A percentile compares a stretch with the other conserved stretches of the same genome.
Evolutionary conservation across 2,113 vertebrate genomes (phyloP).

Genomic region (Phalacrocorax pelagicus): DNA sequence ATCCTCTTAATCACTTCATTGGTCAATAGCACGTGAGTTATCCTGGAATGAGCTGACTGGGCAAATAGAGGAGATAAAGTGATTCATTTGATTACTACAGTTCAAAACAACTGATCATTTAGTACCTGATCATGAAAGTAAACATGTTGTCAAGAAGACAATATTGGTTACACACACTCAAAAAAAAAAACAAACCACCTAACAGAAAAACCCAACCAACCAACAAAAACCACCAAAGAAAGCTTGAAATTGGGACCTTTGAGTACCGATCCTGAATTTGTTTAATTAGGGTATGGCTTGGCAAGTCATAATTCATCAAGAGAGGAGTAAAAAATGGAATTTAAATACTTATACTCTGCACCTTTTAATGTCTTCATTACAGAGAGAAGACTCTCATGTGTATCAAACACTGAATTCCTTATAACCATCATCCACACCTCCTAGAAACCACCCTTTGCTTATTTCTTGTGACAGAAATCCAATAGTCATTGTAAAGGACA

Average conservation of each 20-base stretch:
- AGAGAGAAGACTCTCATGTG: neutral
- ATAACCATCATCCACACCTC: neutral
- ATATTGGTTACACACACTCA: neutral
- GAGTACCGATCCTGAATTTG: neutral
- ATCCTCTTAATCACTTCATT: neutral
- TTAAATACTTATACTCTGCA: neutral
- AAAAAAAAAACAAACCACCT: neutral
- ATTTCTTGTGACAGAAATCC: slow-evolving; percentile 7
- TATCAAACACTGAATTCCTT: neutral
- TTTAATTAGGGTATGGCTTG: neutral
- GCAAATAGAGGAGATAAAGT: neutral
- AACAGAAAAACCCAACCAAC: too few relatives aligned
- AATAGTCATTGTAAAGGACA: neutral
- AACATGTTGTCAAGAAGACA: neutral
- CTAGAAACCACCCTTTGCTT: neutral
- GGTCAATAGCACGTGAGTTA: neutral
- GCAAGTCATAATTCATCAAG: neutral
- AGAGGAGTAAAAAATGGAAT: neutral
- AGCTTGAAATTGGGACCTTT: neutral
- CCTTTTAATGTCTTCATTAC: neutral
- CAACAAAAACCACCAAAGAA: neutral
- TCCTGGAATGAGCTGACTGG: neutral
- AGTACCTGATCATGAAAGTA: neutral
- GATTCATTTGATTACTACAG: neutral
- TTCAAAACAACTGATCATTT: neutral